Evolutionary conservation across 2,888 invertebrate genomes (phyloP).

Genomic region (Noctua pronuba): DNA sequence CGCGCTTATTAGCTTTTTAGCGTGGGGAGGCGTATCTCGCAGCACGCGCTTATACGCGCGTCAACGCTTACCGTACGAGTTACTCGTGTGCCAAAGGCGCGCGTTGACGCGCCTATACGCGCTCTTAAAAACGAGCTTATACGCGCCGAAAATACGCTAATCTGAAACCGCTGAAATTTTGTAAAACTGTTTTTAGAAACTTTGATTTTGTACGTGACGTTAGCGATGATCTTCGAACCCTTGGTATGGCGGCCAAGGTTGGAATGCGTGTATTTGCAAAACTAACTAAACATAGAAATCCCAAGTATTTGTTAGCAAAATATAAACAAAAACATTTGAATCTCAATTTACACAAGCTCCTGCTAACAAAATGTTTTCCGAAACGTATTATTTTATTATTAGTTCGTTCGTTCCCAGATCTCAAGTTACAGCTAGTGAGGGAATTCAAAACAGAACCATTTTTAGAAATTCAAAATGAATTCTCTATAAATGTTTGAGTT

Average conservation of each 20-base stretch:
- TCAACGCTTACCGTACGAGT: neutral
- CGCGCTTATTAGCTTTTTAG: neutral
- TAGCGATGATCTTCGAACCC: neutral
- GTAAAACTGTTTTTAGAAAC: neutral
- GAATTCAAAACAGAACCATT: constrained; percentile 52
- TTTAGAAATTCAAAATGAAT: constrained; percentile 45
- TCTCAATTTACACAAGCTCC: constrained; percentile 12
- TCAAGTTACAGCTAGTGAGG: constrained; percentile 34
- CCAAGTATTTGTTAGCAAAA: constrained; percentile 15
- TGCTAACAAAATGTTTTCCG: constrained; percentile 17
- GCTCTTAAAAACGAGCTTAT: no score
- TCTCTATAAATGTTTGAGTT: constrained; percentile 47
- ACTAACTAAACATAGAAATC: constrained; percentile 36
- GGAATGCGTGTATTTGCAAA: neutral
- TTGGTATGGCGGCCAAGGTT: constrained; percentile 1
- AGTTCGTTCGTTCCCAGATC: constrained; percentile 48
- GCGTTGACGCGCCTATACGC: neutral
- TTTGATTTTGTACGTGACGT: neutral
- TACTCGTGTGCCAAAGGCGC: neutral
- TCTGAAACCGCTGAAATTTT: neutral
- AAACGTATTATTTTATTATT: constrained; percentile 52
- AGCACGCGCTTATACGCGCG: neutral
- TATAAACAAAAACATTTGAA: constrained; percentile 27
- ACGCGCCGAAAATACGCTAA: neutral
- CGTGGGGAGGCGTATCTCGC: no score